Conservation (phyloP, 2,797 vertebrate genomes). For the Gobio occitaniae region DNA sequence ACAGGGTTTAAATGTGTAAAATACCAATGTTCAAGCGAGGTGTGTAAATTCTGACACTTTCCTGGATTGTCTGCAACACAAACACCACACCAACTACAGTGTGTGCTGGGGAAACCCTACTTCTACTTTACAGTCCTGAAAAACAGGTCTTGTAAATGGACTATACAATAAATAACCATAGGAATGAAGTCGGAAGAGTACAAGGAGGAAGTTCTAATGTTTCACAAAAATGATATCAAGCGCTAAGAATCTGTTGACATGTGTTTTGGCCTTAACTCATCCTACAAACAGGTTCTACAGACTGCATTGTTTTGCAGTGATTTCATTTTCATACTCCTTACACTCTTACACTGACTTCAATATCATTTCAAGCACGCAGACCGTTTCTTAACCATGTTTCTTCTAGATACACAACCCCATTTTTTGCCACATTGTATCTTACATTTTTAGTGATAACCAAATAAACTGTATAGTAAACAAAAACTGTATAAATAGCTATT, state of each 20-base stretch:
- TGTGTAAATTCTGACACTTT: neutral
- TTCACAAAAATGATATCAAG: conserved; percentile 89
- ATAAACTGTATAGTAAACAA: neutral
- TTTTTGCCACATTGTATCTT: neutral
- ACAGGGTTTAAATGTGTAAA: neutral
- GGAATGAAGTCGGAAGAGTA: neutral
- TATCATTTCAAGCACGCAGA: neutral
- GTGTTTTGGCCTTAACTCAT: conserved; percentile 85
- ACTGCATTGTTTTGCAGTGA: neutral
- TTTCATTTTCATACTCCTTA: neutral
- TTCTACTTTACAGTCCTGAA: conserved; percentile 59
- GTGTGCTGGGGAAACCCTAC: conserved; percentile 53
- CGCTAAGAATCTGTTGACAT: conserved; percentile 90
- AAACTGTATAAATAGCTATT: neutral
- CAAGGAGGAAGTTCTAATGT: neutral
- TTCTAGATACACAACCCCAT: neutral
- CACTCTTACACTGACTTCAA: neutral
- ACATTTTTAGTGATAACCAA: neutral
- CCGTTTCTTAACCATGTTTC: neutral
- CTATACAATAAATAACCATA: neutral
- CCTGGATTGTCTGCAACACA: no score
- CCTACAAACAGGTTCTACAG: neutral
- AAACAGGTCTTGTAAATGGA: conserved; percentile 35
- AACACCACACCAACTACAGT: conserved; percentile 28
- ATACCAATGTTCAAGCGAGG: neutral